Percentiles rank a stretch among this genome's conserved stretches.
These are phyloP conservation scores for Pentamera pediparva DNA, from an alignment of 53 echinoderm and acorn worm species.

Conservation along the genomic window DNA sequence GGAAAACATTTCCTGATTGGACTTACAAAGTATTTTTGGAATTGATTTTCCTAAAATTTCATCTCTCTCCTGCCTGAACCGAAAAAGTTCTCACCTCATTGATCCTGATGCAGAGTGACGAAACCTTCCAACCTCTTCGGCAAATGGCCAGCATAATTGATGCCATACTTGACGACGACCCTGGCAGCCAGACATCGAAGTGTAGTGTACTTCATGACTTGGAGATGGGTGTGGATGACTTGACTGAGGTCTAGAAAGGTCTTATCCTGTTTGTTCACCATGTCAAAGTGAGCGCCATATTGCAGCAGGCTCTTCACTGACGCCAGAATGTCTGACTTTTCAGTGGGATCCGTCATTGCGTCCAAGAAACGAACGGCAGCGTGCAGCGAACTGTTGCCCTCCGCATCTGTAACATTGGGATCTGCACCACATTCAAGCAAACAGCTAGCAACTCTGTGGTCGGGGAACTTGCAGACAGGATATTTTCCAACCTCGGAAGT, in stretches of 20 bases:
- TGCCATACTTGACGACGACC: constrained; percentile 52
- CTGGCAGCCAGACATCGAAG: constrained; percentile 81
- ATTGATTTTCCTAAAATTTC: too few relatives aligned
- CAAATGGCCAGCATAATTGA: constrained; percentile 65
- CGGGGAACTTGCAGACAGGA: constrained; percentile 91
- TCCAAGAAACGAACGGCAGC: constrained; percentile 50
- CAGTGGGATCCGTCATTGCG: constrained; percentile 34
- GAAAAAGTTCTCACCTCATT: background rate
- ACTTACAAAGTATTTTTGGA: too few relatives aligned
- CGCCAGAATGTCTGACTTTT: constrained; percentile 22
- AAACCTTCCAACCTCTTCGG: constrained; percentile 79
- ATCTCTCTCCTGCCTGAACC: too few relatives aligned
- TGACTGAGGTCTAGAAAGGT: constrained; percentile 60
- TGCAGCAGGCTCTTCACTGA: constrained; percentile 66
- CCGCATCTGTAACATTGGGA: constrained; percentile 48
- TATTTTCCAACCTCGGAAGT: constrained; percentile 96
- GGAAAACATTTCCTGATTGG: too few relatives aligned
- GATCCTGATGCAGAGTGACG: constrained; percentile 60
- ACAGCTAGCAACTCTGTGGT: constrained; percentile 58
- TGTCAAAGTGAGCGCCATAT: constrained; percentile 80
- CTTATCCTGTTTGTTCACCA: constrained; percentile 56
- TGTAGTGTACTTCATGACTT: constrained; percentile 63
- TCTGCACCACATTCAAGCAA: constrained; percentile 80
- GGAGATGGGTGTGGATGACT: constrained; percentile 6
- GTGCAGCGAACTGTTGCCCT: constrained; percentile 77